Evolutionary conservation across 2,888 invertebrate genomes (phyloP).

Genomic region (Meandrusa payeni): DNA sequence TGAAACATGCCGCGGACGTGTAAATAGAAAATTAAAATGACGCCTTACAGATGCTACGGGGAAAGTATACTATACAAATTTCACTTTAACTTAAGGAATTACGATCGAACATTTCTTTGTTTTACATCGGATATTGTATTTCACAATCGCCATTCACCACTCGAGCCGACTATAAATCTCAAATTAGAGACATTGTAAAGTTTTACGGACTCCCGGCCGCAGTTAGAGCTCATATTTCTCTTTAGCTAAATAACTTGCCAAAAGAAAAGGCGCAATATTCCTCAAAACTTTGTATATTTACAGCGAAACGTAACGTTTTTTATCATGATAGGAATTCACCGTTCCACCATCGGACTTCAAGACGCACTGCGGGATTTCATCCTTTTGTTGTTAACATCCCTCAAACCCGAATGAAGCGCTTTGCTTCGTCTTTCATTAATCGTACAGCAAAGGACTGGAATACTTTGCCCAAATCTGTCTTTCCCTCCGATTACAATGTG

Average conservation of each 20-base stretch:
- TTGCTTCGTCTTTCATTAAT: no score
- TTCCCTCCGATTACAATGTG: no score
- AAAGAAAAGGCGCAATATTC: constrained; percentile 30
- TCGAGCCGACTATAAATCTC: constrained; percentile 49
- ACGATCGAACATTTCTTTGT: constrained; percentile 26
- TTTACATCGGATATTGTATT: constrained; percentile 45
- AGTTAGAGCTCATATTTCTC: constrained; percentile 51
- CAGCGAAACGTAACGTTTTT: no score
- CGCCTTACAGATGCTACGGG: constrained; percentile 1
- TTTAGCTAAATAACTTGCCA: constrained; percentile 29
- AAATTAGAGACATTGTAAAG: constrained; percentile 69
- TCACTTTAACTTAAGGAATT: constrained; percentile 12
- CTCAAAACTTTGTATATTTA: constrained; percentile 2
- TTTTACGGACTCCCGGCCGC: constrained; percentile 59
- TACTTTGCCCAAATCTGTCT: no score
- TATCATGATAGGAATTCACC: no score
- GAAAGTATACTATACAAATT: constrained; percentile 9
- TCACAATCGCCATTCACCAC: constrained; percentile 63
- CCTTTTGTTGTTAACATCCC: no score
- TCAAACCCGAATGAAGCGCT: no score
- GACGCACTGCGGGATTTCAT: no score
- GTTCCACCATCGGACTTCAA: no score
- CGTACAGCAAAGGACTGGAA: no score
- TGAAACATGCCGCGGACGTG: background rate
- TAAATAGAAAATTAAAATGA: constrained; percentile 1